Percentiles rank a stretch among this genome's conserved stretches.
phyloP scores from a whole-genome alignment of 1,140 invertebrate genomes.

The Patella vulgata region DNA sequence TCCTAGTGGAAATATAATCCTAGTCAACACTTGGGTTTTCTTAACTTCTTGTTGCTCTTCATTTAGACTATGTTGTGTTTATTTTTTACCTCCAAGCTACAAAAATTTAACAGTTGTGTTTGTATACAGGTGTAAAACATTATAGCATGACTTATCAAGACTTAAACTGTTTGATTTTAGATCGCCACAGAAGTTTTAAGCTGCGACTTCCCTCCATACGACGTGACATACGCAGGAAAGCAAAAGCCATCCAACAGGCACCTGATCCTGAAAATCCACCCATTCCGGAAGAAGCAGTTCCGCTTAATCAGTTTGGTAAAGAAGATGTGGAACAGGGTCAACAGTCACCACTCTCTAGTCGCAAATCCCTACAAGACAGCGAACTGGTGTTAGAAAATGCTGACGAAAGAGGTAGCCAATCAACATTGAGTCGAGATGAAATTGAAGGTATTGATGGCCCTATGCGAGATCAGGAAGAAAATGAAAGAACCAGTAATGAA shows the following conservation, averaged over 20 bases:
- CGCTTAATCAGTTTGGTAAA: conserved; percentile 50
- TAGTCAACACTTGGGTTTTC: no score
- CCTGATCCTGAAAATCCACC: conserved; percentile 55
- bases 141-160: no score
- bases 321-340: not conserved
- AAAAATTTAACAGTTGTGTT: no score
- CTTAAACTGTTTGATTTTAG: conserved; percentile 47
- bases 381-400: not conserved
- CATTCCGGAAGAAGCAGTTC: conserved; percentile 50
- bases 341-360: not conserved
- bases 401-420: not conserved
- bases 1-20: no score
- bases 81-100: no score
- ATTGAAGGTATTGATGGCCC: conserved; percentile 1
- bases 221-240: conserved; percentile 45
- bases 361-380: not conserved
- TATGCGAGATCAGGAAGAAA: not conserved
- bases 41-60: no score
- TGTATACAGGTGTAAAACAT: no score
- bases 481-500: no score
- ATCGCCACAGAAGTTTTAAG: conserved; percentile 62
- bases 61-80: no score
- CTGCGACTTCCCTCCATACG: conserved; percentile 62
- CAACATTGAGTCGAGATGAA: not conserved
- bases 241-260: conserved; percentile 32